Base-by-base conservation (phyloP, 2,797 vertebrate species). In the Calcarius lapponicus region DNA sequence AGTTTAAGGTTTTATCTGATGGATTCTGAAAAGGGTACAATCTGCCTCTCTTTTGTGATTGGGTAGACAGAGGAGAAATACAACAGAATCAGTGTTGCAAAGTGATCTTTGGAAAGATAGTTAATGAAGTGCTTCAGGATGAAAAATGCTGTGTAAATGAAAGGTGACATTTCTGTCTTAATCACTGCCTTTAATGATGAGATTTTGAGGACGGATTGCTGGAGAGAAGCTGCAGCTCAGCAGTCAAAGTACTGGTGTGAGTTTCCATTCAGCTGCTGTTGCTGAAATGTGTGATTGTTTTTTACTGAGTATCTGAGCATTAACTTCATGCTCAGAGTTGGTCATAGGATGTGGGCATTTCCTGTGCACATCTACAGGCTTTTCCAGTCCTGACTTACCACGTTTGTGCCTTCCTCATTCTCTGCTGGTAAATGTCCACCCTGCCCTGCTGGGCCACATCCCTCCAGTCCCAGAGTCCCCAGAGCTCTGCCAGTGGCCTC, bases 41-140 rank as follows among this genome's bases (percentile, higher is more conserved):
- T 94, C 83, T 93, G 76, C 78, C 51, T 81, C 79, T 65, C 58
- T 54, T 81, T 87, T 92, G 60, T 73, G 88, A 93, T 94, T 87
- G 83, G 64, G 47, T 73, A 95, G 54, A 56, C 32, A 56, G 54
- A 56, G 54, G 54, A 56, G 93, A 94, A 96, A 94, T 90, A 86
- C 73, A 91, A 91, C 60, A 83, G 71, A 91, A 88, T 83, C 88
- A 81, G 70, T 86, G 43, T 67, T 50, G 73, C 75, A 54, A 60
- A 93, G 70, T 90, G 96, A 79, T 93, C 93, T 92, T 91, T 92
- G 90, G 80, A 50, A 88, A 73, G 92, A 82, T 47, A 88, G 85
- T 72, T 96, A 93, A 95, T 91, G 91, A 94, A 92, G 82, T 84
- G 85, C 92, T 94, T 91, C 82, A 92, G 80, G 76, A 93, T 86